Base-by-base conservation (phyloP, 1,140 invertebrate species). In the Mylabris phalerata region DNA sequence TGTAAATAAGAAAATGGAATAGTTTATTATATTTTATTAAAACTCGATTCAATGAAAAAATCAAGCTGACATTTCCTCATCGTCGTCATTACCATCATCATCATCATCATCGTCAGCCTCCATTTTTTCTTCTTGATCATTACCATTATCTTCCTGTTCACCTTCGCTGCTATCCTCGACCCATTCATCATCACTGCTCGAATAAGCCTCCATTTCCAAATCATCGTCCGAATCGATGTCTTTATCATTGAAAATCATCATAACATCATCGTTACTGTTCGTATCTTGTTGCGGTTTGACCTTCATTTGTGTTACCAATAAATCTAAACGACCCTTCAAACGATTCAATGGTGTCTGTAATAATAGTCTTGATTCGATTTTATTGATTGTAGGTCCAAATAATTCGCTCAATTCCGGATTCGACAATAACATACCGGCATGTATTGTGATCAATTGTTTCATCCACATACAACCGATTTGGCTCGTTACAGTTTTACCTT, bases 391-490 rank as follows among this genome's bases (percentile, higher is more conserved):
- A 4, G 83, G 78, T 38, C 76, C 74, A 40, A 87, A 72, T 24
- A 79, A 55, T n/a, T 80, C 78, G 2, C 72, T 69, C 26, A 80
- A 65, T 43, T 79, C 74, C 9, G 81, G 78, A 71, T 82, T 80
- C 1, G 80, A 77, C 49, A 86, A 76, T 11, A 88, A 63, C 49
- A 85, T 77, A 51, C 81, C 81, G 0, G 83, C 78, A 67, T 87
- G 84, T 9, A 78, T 76, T 51, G 77, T 71, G n/a, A 84, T 65
- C 32, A 87, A 66, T 48, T 73, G 62, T 65, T 80, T 78, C 26
- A 88, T 61, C 86, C 86, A 87, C 41, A 75, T 72, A 2, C 81
- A 65, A 3, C 80, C 82, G 57, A 77, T 79, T 68, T 79, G 76
- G 61, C 82, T 79, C 82, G 74, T 64, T 42, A 75, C 70, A 41